phyloP scores from a whole-genome alignment of 2,113 vertebrate species.

The Philantomba maxwellii region DNA sequence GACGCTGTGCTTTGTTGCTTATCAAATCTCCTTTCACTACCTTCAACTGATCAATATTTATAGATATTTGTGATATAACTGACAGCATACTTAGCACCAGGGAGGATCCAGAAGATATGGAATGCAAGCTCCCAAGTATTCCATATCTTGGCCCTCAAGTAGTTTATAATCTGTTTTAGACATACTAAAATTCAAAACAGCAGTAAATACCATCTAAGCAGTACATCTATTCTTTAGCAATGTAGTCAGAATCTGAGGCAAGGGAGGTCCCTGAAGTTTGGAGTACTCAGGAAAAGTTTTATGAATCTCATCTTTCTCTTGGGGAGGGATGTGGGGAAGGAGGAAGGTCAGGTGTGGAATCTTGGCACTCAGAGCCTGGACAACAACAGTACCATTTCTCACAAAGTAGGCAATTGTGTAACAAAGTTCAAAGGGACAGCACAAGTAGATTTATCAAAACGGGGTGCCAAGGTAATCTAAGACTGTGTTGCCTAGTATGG shows the following conservation, averaged over 20 bases:
- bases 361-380: background rate
- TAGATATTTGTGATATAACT: background rate
- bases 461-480: background rate
- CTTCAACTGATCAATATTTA: background rate
- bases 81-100: background rate
- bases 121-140: no score
- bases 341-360: background rate
- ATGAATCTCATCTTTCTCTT: background rate
- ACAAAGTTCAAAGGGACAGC: background rate
- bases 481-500: background rate
- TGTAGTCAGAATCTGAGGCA: background rate
- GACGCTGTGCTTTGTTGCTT: background rate
- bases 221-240: background rate
- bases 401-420: background rate
- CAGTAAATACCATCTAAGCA: background rate
- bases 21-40: background rate
- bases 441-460: background rate
- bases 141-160: background rate
- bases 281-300: background rate
- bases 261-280: background rate
- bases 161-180: background rate
- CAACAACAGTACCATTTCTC: background rate
- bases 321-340: background rate
- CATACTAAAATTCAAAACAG: conserved; percentile 2
- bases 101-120: background rate